These are phyloP conservation scores for Cryptus armator DNA, from an alignment of 2,888 invertebrate genomes.

Conservation along the genomic window DNA sequence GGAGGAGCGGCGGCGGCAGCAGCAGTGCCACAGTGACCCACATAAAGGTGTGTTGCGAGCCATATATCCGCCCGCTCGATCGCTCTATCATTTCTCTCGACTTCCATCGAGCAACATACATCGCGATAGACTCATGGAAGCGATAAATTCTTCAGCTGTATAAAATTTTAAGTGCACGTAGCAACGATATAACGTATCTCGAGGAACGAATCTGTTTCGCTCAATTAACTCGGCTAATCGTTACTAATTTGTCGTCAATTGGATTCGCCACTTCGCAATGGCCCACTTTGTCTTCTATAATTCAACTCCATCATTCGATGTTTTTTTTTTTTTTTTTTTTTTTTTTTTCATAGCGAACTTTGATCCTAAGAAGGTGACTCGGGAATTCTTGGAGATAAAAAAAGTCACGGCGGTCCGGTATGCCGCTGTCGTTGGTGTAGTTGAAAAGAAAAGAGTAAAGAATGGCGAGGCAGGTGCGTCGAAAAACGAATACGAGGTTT, in stretches of 20 bases:
- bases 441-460: slow-evolving; percentile 34
- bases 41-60: slow-evolving; percentile 63
- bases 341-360: neutral
- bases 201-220: slow-evolving; percentile 38
- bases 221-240: slow-evolving; percentile 40
- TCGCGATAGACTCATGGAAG: slow-evolving; percentile 29
- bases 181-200: neutral
- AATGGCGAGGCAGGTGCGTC: slow-evolving; percentile 48
- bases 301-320: neutral
- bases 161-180: neutral
- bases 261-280: slow-evolving; percentile 35
- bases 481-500: slow-evolving; percentile 31
- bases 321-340: neutral
- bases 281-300: slow-evolving; percentile 36
- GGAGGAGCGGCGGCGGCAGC: slow-evolving; percentile 11
- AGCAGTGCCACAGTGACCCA: slow-evolving; percentile 74
- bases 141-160: slow-evolving; percentile 38
- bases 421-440: slow-evolving; percentile 21
- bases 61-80: slow-evolving; percentile 24
- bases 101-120: slow-evolving; percentile 1
- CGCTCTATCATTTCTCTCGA: slow-evolving; percentile 25
- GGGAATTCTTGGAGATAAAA: slow-evolving; percentile 31
- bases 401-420: slow-evolving; percentile 37
- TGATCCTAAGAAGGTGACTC: slow-evolving; percentile 22
- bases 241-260: slow-evolving; percentile 40